Evolutionary conservation across 2,888 invertebrate species (phyloP).

Genomic region (Pogonocherus hispidulus): DNA sequence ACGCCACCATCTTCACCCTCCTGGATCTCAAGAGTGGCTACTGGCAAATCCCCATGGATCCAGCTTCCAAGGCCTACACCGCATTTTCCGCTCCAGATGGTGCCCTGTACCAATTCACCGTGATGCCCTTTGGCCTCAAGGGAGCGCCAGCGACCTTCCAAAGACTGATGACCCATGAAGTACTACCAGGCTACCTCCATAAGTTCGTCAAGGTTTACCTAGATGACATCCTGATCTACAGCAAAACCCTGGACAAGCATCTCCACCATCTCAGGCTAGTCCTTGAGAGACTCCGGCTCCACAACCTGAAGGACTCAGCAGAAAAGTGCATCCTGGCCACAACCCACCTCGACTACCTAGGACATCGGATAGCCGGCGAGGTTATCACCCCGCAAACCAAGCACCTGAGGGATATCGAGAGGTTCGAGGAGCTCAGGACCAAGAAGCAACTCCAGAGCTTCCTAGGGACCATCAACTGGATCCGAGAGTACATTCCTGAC

Average conservation of each 20-base stretch:
- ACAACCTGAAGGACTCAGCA: conserved; percentile 9
- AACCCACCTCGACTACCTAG: conserved; percentile 14
- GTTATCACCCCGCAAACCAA: not conserved
- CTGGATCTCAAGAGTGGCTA: conserved; percentile 40
- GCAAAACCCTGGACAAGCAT: not conserved
- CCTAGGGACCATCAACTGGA: conserved; percentile 26
- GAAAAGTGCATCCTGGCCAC: conserved; percentile 10
- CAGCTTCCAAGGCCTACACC: conserved; percentile 25
- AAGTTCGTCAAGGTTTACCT: conserved; percentile 51
- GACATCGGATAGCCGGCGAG: not conserved
- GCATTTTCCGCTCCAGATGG: conserved; percentile 36
- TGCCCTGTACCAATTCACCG: too few relatives aligned
- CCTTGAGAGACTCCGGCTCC: conserved; percentile 17
- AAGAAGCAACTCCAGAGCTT: conserved; percentile 25
- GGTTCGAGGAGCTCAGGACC: not conserved
- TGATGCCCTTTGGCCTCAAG: too few relatives aligned
- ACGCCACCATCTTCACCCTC: conserved; percentile 23
- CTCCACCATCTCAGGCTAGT: not conserved
- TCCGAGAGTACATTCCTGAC: conserved; percentile 23
- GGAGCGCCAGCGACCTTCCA: too few relatives aligned
- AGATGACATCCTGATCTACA: conserved; percentile 54
- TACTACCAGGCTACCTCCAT: conserved; percentile 17
- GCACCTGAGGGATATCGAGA: not conserved
- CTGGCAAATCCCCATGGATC: conserved; percentile 38
- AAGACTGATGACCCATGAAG: too few relatives aligned